These are phyloP conservation scores for Actinia tenebrosa DNA, from an alignment of 64 coral and sea anemone genomes.

Conservation along the genomic window DNA sequence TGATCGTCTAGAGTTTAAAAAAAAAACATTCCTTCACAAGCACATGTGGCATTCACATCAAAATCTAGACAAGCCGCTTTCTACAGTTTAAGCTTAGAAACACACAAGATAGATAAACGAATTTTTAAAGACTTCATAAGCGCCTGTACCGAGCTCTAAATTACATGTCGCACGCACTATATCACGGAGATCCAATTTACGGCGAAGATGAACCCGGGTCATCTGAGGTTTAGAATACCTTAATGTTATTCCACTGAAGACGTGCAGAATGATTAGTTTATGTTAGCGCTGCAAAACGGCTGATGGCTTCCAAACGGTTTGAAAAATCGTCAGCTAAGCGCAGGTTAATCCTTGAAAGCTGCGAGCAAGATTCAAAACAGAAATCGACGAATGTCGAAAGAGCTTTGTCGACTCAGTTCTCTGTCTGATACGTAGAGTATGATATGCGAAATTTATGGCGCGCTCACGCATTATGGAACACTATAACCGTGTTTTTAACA, in stretches of 20 bases:
- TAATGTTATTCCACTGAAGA: conserved; percentile 17
- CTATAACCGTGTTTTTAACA: conserved; percentile 2
- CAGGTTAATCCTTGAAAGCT: conserved; percentile 5
- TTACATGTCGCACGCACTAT: conserved; percentile 21
- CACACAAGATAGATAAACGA: conserved; percentile 19
- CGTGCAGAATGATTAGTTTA: conserved; percentile 14
- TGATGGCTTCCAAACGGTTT: conserved; percentile 19
- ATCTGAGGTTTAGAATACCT: conserved; percentile 32
- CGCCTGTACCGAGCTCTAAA: conserved; percentile 10
- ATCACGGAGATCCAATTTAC: conserved; percentile 18
- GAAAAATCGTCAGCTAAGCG: conserved; percentile 7
- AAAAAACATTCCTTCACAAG: conserved; percentile 32
- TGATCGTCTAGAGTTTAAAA: conserved; percentile 27
- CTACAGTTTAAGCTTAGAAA: conserved; percentile 18
- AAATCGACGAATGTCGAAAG: conserved; percentile 11
- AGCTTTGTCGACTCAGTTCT: background rate
- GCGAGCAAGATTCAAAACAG: background rate
- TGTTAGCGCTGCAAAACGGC: conserved; percentile 22
- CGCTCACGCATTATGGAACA: conserved; percentile 20
- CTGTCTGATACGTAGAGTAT: conserved; percentile 2
- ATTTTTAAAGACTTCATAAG: conserved; percentile 21
- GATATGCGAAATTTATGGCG: background rate
- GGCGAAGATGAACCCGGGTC: conserved; percentile 20
- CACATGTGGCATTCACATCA: conserved; percentile 33
- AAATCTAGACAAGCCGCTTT: conserved; percentile 29